These are phyloP conservation scores for Sesia apiformis DNA, from an alignment of 2,888 invertebrate species.

Conservation along the genomic window DNA sequence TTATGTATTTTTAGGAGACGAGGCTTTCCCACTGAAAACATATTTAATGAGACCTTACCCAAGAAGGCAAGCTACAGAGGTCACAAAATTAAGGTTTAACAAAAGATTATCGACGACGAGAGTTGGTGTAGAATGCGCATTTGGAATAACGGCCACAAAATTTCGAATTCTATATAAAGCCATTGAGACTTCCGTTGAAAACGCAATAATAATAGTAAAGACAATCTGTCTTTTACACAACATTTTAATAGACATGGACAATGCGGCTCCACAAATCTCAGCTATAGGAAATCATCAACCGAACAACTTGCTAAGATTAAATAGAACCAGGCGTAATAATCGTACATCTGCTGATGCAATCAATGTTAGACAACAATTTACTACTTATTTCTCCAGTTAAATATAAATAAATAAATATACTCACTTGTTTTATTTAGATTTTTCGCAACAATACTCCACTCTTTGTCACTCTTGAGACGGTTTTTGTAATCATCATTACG, in stretches of 20 bases:
- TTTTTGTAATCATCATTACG: too few relatives aligned
- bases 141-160: not conserved
- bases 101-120: not conserved
- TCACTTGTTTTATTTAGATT: too few relatives aligned
- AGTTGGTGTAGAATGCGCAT: not conserved
- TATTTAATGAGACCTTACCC: constrained; percentile 7
- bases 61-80: not conserved
- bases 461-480: too few relatives aligned
- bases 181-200: not conserved
- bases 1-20: constrained; percentile 11
- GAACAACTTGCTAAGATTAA: too few relatives aligned
- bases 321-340: too few relatives aligned
- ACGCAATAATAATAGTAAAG: not conserved
- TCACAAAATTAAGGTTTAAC: not conserved
- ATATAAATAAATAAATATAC: too few relatives aligned
- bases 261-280: too few relatives aligned
- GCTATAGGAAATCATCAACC: too few relatives aligned
- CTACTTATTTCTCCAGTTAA: too few relatives aligned
- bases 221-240: not conserved
- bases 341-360: too few relatives aligned
- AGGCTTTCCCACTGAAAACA: constrained; percentile 8
- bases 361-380: too few relatives aligned
- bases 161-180: not conserved
- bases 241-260: not conserved
- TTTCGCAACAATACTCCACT: too few relatives aligned